Conservation (phyloP, 1,140 invertebrate species). For the Drosophila subpulchrella region DNA sequence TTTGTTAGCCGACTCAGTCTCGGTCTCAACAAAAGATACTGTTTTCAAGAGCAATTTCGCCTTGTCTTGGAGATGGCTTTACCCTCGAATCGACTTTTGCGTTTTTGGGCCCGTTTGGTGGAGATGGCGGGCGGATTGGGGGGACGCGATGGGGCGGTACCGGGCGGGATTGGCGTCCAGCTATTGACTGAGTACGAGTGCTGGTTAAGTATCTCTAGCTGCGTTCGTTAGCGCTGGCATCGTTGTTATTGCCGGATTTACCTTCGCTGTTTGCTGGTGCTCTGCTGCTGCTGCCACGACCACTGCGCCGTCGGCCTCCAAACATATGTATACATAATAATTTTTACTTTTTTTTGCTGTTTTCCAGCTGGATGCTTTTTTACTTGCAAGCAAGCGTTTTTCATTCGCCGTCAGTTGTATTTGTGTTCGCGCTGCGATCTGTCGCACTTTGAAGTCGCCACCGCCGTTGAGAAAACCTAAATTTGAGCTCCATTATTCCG, state of each 20-base stretch:
- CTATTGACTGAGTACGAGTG: slow-evolving; percentile 36
- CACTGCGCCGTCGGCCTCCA: slow-evolving; percentile 66
- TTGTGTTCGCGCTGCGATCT: slow-evolving; percentile 83
- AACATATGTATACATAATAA: slow-evolving; percentile 79
- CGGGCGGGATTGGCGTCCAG: slow-evolving; percentile 16
- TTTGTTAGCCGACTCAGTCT: slow-evolving; percentile 25
- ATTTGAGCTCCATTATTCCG: background rate
- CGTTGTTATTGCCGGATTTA: slow-evolving; percentile 41
- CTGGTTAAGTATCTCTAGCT: slow-evolving; percentile 34
- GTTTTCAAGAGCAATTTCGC: slow-evolving; percentile 47
- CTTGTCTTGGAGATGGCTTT: slow-evolving; percentile 14
- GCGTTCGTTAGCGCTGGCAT: slow-evolving; percentile 20
- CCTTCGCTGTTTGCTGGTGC: slow-evolving; percentile 36
- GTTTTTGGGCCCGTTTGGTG: slow-evolving; percentile 13
- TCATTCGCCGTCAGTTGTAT: slow-evolving; percentile 84
- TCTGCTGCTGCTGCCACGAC: slow-evolving; percentile 13
- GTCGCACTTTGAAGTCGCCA: slow-evolving; percentile 62
- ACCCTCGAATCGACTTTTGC: slow-evolving; percentile 19
- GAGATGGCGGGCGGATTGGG: slow-evolving; percentile 18
- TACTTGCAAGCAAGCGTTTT: slow-evolving; percentile 83
- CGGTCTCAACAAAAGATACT: slow-evolving; percentile 24
- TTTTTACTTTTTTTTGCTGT: slow-evolving; percentile 76
- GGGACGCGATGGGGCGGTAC: background rate
- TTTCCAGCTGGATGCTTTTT: slow-evolving; percentile 81
- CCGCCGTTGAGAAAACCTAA: slow-evolving; percentile 11